A percentile compares a stretch with the other conserved stretches of the same genome.
These are phyloP conservation scores for Hemicordylus capensis DNA, from an alignment of 2,113 vertebrate genomes.

Conservation along the genomic window DNA sequence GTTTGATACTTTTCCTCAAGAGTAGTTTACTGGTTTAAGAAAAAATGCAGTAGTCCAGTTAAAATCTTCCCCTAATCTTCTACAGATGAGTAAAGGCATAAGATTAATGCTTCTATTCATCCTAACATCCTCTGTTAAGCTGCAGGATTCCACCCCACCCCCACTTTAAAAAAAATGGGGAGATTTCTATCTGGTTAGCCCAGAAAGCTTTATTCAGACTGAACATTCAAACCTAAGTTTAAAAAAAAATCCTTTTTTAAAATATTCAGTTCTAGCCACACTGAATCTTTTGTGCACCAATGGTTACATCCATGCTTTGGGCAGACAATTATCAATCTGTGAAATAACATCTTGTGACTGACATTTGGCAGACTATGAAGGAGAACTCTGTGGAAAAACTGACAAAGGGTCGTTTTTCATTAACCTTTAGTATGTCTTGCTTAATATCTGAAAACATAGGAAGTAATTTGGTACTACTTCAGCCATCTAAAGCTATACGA, in stretches of 20 bases:
- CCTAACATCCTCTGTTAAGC: background rate
- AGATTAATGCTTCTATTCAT: background rate
- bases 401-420: constrained; percentile 66
- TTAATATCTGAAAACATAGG: constrained; percentile 53
- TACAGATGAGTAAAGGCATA: background rate
- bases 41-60: background rate
- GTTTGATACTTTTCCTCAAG: too few relatives aligned
- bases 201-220: background rate
- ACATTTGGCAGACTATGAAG: constrained; percentile 45
- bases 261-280: constrained; percentile 49
- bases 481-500: constrained; percentile 45
- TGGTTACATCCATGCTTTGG: constrained; percentile 26
- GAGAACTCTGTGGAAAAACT: constrained; percentile 41
- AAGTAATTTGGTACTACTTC: constrained; percentile 54
- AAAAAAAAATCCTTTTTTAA: background rate
- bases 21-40: background rate
- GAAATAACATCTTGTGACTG: constrained; percentile 45
- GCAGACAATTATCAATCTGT: constrained; percentile 58
- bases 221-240: background rate
- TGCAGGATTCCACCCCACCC: too few relatives aligned
- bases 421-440: constrained; percentile 21
- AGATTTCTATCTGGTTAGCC: background rate
- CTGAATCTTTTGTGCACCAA: constrained; percentile 50
- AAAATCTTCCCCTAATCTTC: background rate
- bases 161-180: too few relatives aligned